phyloP scores from a whole-genome alignment of 2,888 invertebrate species.

The Venusia cambrica region DNA sequence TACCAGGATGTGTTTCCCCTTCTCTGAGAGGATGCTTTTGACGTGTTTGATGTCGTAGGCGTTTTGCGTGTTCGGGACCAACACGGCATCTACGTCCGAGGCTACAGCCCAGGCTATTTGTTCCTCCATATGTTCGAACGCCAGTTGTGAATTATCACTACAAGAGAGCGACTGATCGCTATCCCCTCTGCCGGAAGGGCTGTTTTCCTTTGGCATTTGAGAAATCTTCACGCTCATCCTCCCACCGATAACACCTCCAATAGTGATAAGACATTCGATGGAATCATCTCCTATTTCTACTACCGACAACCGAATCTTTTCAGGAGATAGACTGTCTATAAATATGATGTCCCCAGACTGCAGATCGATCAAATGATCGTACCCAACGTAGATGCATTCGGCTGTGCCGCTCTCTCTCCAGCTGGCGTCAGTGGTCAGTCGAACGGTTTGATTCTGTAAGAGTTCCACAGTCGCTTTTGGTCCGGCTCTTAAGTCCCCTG shows the following conservation, averaged over 20 bases:
- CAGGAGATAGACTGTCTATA: constrained; percentile 65
- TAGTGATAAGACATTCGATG: constrained; percentile 73
- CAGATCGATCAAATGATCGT: constrained; percentile 74
- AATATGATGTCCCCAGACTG: constrained; percentile 70
- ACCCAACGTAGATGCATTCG: constrained; percentile 78
- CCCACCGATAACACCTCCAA: constrained; percentile 75
- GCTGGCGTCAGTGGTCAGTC: constrained; percentile 72
- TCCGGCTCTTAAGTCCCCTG: constrained; percentile 68
- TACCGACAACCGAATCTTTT: constrained; percentile 58
- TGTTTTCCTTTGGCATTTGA: constrained; percentile 69
- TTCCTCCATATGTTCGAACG: constrained; percentile 83
- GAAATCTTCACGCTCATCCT: constrained; percentile 77
- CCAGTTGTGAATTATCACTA: constrained; percentile 83
- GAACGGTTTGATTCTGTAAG: constrained; percentile 54
- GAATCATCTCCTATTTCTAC: constrained; percentile 66
- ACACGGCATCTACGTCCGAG: constrained; percentile 65
- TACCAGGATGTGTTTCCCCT: constrained; percentile 66
- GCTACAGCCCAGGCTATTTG: constrained; percentile 69
- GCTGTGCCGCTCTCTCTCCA: constrained; percentile 78
- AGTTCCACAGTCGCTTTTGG: constrained; percentile 56
- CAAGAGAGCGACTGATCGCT: constrained; percentile 58
- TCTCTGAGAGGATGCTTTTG: constrained; percentile 53
- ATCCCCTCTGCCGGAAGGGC: constrained; percentile 59
- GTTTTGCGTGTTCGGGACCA: constrained; percentile 57
- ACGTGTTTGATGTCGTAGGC: constrained; percentile 53